Evolutionary conservation across 2,113 vertebrate genomes (phyloP).

Genomic region (Aegotheles bennettii): DNA sequence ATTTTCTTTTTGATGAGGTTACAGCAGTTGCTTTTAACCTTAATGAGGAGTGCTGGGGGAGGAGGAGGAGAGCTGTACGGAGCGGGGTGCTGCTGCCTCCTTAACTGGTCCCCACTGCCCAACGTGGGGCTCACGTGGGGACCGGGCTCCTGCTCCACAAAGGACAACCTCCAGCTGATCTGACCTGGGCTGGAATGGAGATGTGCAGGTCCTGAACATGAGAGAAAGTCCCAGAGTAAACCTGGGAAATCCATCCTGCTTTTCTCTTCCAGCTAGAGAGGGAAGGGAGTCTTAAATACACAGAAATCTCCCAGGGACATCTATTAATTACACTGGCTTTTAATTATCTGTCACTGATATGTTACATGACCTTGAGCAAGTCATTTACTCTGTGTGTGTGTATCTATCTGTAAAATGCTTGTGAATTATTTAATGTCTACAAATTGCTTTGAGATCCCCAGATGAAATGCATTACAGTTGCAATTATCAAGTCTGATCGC

Average conservation of each 20-base stretch:
- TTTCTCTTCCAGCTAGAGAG: not conserved
- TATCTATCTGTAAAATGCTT: not conserved
- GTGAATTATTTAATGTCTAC: conserved; percentile 8
- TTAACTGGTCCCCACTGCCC: not conserved
- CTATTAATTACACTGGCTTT: not conserved
- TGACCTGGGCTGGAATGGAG: fast-evolving
- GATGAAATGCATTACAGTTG: not conserved
- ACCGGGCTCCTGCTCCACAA: too few relatives aligned
- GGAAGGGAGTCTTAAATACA: not conserved
- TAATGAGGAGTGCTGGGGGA: not conserved
- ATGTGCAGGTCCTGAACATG: not conserved
- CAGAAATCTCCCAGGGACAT: not conserved
- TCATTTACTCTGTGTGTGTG: not conserved
- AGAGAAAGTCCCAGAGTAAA: not conserved
- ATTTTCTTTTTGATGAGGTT: not conserved
- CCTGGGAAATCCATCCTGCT: fast-evolving
- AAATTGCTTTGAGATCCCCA: not conserved
- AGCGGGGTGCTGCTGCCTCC: not conserved
- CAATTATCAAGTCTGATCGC: not conserved
- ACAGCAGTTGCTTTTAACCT: not conserved
- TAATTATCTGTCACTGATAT: not conserved
- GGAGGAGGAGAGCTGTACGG: not conserved
- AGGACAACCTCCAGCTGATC: fast-evolving
- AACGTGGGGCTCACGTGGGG: too few relatives aligned
- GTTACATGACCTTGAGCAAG: not conserved